phyloP scores from a whole-genome alignment of 2,888 invertebrate species.

The Cheilosia impressa region DNA sequence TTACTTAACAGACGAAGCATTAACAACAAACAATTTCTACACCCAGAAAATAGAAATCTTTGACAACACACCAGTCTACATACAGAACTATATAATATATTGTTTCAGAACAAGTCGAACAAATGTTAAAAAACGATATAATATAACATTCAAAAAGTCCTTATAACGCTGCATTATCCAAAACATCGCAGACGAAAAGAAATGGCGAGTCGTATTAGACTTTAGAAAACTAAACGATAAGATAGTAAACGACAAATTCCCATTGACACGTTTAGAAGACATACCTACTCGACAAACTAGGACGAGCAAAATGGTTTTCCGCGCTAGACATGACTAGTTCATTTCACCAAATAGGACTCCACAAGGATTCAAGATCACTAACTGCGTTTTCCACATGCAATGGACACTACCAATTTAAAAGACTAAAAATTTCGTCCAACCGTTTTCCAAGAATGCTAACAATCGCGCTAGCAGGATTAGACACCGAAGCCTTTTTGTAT shows the following conservation, averaged over 20 bases:
- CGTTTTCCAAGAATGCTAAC: constrained; percentile 72
- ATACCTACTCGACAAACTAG: constrained; percentile 54
- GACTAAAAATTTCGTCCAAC: constrained; percentile 67
- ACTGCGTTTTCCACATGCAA: constrained; percentile 60
- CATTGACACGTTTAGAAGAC: constrained; percentile 47
- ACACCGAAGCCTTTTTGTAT: constrained; percentile 57
- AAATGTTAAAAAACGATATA: no score
- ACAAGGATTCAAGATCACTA: constrained; percentile 52
- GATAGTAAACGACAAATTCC: constrained; percentile 48
- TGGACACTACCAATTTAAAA: constrained; percentile 67
- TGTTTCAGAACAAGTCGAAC: no score
- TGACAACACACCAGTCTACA: constrained; percentile 30
- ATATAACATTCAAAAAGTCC: no score
- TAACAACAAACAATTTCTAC: constrained; percentile 36
- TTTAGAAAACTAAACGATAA: constrained; percentile 16
- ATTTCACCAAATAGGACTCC: constrained; percentile 59
- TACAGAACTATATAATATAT: constrained; percentile 24
- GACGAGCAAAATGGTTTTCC: constrained; percentile 62
- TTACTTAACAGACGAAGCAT: constrained; percentile 17
- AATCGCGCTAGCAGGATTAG: constrained; percentile 58
- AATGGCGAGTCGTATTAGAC: constrained; percentile 38
- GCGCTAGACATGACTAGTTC: constrained; percentile 66
- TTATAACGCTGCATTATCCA: no score
- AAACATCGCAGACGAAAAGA: not conserved
- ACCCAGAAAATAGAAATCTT: constrained; percentile 20